phyloP scores from a whole-genome alignment of 2,113 vertebrate genomes.

The Haemorhous mexicanus region DNA sequence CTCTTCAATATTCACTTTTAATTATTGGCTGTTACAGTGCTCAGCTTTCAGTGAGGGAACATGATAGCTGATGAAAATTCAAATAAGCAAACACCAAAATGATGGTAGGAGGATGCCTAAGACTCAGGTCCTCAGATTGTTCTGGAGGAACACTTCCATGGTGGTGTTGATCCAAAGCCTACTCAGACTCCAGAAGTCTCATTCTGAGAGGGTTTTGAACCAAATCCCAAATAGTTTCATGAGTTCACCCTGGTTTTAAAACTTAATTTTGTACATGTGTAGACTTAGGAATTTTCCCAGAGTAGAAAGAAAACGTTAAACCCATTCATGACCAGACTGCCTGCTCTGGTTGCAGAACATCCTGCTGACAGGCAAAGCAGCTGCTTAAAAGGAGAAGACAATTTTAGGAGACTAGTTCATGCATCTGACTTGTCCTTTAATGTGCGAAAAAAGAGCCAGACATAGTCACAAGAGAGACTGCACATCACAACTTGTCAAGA shows the following conservation, averaged over 20 bases:
- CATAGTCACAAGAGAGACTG: background rate
- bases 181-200: background rate
- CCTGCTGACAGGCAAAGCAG: background rate
- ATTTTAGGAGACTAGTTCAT: background rate
- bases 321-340: background rate
- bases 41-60: background rate
- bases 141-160: background rate
- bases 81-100: background rate
- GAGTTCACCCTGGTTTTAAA: background rate
- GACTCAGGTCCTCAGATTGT: background rate
- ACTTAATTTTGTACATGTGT: background rate
- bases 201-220: background rate
- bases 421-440: background rate
- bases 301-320: background rate
- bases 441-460: background rate
- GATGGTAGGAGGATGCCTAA: background rate
- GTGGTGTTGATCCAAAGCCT: background rate
- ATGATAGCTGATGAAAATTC: background rate
- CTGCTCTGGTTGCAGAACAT: background rate
- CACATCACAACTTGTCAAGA: background rate
- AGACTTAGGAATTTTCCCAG: background rate
- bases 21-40: background rate
- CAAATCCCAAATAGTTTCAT: background rate
- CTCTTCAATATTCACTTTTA: background rate
- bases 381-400: background rate